These are phyloP conservation scores for Limnothrissa miodon DNA, from an alignment of 2,113 vertebrate species.

Conservation along the genomic window DNA sequence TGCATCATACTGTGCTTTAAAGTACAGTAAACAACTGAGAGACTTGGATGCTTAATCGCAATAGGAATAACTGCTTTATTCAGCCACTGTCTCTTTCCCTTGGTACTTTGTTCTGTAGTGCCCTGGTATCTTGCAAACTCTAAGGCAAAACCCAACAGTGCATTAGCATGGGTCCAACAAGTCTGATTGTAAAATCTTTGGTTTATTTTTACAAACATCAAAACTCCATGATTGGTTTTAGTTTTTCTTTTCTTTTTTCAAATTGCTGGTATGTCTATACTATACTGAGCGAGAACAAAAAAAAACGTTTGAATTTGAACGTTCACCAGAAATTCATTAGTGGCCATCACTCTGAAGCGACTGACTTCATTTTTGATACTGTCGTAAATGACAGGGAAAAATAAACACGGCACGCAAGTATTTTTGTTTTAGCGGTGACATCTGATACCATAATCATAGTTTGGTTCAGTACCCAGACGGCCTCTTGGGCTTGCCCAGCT, in stretches of 20 bases:
- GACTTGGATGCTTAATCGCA: not conserved
- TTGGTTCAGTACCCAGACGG: conserved; percentile 40
- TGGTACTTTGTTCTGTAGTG: not conserved
- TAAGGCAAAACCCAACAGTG: not conserved
- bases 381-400: conserved; percentile 38
- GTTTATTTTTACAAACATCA: not conserved
- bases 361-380: conserved; percentile 35
- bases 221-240: conserved; percentile 32
- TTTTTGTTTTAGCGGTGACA: conserved; percentile 47
- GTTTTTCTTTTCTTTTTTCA: conserved; percentile 24
- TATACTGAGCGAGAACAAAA: no score
- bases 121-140: not conserved
- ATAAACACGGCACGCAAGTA: conserved; percentile 38
- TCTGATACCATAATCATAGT: conserved; percentile 51
- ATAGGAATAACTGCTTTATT: not conserved
- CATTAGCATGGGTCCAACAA: not conserved
- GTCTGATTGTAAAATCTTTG: not conserved
- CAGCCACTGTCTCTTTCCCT: not conserved
- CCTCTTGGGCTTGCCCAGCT: conserved; percentile 36
- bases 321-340: conserved; percentile 47
- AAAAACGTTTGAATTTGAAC: not conserved
- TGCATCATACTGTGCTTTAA: not conserved
- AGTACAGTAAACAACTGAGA: not conserved
- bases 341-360: conserved; percentile 25
- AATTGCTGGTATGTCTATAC: conserved; percentile 23